Conservation (phyloP, 2,888 invertebrate species). For the Aromia moschata region DNA sequence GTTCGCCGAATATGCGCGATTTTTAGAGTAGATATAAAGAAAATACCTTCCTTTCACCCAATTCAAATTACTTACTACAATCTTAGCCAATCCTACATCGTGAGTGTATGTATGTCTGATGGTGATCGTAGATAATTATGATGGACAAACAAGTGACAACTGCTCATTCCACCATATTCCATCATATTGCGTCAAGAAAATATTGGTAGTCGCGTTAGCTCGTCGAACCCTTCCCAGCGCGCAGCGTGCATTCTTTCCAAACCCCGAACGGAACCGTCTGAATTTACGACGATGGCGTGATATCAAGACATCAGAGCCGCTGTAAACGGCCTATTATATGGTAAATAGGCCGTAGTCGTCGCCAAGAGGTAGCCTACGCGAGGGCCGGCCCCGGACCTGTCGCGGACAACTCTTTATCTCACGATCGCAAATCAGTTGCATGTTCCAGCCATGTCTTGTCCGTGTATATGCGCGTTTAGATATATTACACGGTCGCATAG, state of each 20-base stretch:
- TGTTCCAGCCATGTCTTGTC: conserved; percentile 43
- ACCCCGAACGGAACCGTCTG: background rate
- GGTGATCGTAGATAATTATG: no score
- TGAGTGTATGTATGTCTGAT: no score
- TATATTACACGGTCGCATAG: conserved; percentile 40
- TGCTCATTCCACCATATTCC: background rate
- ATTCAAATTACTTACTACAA: no score
- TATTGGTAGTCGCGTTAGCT: background rate
- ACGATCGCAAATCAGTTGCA: conserved; percentile 53
- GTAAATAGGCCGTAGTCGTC: conserved; percentile 49
- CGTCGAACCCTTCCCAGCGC: background rate
- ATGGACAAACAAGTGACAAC: conserved; percentile 5
- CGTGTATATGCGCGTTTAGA: conserved; percentile 43
- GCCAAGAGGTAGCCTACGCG: conserved; percentile 46
- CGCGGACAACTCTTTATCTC: conserved; percentile 44
- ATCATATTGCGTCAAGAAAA: background rate
- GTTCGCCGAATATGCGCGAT: no score
- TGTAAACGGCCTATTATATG: conserved; percentile 52
- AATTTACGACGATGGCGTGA: conserved; percentile 53
- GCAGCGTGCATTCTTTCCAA: background rate
- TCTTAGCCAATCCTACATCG: no score
- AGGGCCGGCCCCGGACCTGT: conserved; percentile 31
- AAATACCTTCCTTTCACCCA: no score
- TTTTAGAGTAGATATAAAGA: no score
- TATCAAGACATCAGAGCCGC: conserved; percentile 53